These are phyloP conservation scores for Tolmerus cingulatus DNA, from an alignment of 2,888 invertebrate species.

Conservation along the genomic window DNA sequence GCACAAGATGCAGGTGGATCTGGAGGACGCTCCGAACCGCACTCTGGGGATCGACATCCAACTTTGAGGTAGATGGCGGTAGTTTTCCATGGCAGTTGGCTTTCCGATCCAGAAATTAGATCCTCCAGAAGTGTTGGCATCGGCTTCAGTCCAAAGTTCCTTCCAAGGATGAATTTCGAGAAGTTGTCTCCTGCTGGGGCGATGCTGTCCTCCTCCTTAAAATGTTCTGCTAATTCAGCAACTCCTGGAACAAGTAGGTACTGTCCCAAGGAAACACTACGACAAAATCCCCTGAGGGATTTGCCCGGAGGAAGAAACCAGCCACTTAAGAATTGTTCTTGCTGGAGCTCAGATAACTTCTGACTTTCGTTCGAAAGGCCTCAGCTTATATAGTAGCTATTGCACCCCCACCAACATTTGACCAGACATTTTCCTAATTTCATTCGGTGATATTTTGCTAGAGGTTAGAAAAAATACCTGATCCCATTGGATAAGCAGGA, in stretches of 20 bases:
- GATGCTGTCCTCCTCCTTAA: neutral
- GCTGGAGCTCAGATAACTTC: neutral
- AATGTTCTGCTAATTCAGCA: neutral
- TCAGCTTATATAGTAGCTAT: neutral
- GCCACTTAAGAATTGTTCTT: neutral
- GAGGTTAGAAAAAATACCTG: neutral
- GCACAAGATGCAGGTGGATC: neutral
- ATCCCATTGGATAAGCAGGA: neutral
- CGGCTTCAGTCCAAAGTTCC: neutral
- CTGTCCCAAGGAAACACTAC: neutral
- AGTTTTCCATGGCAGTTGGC: neutral
- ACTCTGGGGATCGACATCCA: neutral
- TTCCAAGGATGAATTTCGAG: neutral
- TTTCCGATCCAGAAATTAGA: neutral
- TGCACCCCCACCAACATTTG: neutral
- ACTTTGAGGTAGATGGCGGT: neutral
- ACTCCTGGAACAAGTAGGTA: neutral
- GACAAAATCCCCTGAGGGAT: neutral
- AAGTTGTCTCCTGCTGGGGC: neutral
- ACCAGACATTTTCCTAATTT: neutral
- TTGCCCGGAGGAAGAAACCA: neutral
- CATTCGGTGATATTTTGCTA: neutral
- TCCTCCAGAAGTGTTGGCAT: neutral
- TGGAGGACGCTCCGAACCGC: neutral
- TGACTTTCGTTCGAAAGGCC: neutral